A percentile compares a stretch with the other conserved stretches of the same genome.
These are phyloP conservation scores for Catalaphyllia jardinei DNA, from an alignment of 64 coral and sea anemone species.

Conservation along the genomic window DNA sequence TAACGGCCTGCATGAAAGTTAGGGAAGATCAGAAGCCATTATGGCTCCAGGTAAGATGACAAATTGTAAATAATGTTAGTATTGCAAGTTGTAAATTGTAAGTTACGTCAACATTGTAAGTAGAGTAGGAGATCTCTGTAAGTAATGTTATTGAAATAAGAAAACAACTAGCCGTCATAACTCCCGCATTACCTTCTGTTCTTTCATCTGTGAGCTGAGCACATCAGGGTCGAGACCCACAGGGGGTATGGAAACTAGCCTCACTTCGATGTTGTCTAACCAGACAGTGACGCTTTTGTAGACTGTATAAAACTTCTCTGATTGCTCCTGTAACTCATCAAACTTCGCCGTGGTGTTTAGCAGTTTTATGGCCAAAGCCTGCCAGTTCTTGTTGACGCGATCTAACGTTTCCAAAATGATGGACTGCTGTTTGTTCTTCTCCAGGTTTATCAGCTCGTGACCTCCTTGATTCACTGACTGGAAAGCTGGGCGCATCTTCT, in stretches of 20 bases:
- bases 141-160: too few relatives aligned
- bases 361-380: slow-evolving; percentile 87
- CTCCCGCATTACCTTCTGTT: slow-evolving; percentile 72
- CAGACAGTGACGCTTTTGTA: slow-evolving; percentile 75
- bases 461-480: slow-evolving; percentile 97
- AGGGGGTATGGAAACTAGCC: slow-evolving; percentile 73
- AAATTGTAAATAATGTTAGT: too few relatives aligned
- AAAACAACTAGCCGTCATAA: too few relatives aligned
- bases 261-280: slow-evolving; percentile 86
- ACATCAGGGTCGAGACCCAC: slow-evolving; percentile 95
- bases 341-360: slow-evolving; percentile 81
- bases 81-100: too few relatives aligned
- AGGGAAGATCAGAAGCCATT: too few relatives aligned
- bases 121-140: too few relatives aligned
- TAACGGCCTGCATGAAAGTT: too few relatives aligned
- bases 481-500: slow-evolving; percentile 80
- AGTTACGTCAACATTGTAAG: too few relatives aligned
- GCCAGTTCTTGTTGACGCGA: slow-evolving; percentile 94
- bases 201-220: slow-evolving; percentile 80
- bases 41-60: too few relatives aligned
- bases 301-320: slow-evolving; percentile 78
- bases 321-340: slow-evolving; percentile 87
- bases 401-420: slow-evolving; percentile 89
- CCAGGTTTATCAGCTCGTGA: slow-evolving; percentile 92
- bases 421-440: slow-evolving; percentile 86